Conservation (phyloP, 2,888 invertebrate species). For the Hirtodrosophila duncani region DNA sequence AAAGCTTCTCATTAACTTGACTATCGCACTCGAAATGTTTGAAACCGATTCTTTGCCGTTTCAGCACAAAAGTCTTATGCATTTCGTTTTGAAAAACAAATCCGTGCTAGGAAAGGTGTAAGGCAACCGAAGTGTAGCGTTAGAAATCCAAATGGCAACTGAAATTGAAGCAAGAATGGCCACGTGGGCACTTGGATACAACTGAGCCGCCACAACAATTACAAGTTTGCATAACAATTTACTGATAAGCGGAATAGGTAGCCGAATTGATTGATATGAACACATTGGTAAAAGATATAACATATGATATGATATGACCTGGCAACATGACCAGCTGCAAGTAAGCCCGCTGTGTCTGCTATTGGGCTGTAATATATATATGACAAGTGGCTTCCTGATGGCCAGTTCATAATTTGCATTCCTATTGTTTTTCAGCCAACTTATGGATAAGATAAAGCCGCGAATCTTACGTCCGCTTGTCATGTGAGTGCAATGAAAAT, state of each 20-base stretch:
- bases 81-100: constrained; percentile 47
- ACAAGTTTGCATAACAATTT: constrained; percentile 15
- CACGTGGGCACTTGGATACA: constrained; percentile 4
- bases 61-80: constrained; percentile 40
- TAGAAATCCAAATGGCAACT: constrained; percentile 23
- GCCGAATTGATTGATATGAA: constrained; percentile 43
- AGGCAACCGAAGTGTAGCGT: constrained; percentile 13
- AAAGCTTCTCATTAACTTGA: constrained; percentile 1
- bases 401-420: constrained; percentile 31
- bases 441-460: constrained; percentile 27
- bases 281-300: constrained; percentile 1
- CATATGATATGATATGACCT: constrained; percentile 12
- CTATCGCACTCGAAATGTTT: constrained; percentile 24
- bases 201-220: constrained; percentile 4
- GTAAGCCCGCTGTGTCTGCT: neutral
- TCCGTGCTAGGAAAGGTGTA: constrained; percentile 6
- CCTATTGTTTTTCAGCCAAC: constrained; percentile 10
- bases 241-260: constrained; percentile 33
- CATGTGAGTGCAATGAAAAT: constrained; percentile 40
- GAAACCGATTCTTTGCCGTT: constrained; percentile 15
- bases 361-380: too few species aligned
- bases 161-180: neutral
- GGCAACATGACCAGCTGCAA: constrained; percentile 18
- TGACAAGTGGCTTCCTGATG: constrained; percentile 18
- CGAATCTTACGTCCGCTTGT: constrained; percentile 12